A percentile compares a stretch with the other conserved stretches of the same genome.
Evolutionary conservation across 2,797 vertebrate species (phyloP).

Genomic region (Lophius americanus): DNA sequence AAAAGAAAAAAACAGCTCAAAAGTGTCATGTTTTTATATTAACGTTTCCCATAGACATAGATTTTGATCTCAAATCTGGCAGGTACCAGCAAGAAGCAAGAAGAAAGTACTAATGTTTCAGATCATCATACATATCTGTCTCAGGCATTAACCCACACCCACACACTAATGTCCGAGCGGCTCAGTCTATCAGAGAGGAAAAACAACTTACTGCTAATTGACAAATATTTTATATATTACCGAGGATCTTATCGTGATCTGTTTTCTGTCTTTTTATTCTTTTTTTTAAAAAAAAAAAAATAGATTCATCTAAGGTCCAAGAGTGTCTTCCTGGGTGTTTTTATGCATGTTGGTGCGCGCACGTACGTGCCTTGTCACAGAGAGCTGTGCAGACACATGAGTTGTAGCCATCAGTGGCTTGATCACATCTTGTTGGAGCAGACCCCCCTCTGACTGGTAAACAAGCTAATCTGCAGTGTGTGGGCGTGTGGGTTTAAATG

Average conservation of each 20-base stretch:
- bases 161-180: no score
- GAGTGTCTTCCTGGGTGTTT: not conserved
- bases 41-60: not conserved
- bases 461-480: slow-evolving; percentile 73
- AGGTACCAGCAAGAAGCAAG: no score
- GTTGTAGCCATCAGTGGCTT: slow-evolving; percentile 71
- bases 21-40: not conserved
- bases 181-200: not conserved
- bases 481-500: slow-evolving; percentile 20
- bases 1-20: not conserved
- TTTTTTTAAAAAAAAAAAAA: slow-evolving; percentile 5
- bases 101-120: not conserved
- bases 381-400: slow-evolving; percentile 77
- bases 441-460: slow-evolving; percentile 74
- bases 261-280: slow-evolving; percentile 11
- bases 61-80: not conserved
- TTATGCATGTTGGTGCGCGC: slow-evolving; percentile 14
- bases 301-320: slow-evolving; percentile 31
- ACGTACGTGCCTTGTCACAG: slow-evolving; percentile 26
- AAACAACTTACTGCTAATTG: not conserved
- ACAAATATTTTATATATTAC: slow-evolving; percentile 12
- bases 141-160: no score
- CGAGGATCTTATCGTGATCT: not conserved
- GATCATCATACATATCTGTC: no score
- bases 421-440: slow-evolving; percentile 68